A percentile compares a stretch with the other conserved stretches of the same genome.
Conservation (phyloP, 2,888 invertebrate genomes). For the Hypercompe scribonia region DNA sequence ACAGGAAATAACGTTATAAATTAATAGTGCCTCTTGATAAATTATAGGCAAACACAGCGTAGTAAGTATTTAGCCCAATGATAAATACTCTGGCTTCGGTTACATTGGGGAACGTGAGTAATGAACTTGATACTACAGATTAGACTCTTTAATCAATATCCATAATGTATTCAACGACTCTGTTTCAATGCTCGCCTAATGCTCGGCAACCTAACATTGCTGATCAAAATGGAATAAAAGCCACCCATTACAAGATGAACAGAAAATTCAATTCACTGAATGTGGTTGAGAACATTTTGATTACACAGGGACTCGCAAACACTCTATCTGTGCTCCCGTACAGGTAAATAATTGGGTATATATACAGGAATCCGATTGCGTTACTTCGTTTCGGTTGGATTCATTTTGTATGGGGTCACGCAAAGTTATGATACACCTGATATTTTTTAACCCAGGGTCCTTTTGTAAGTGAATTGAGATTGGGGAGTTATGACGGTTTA, state of each 20-base stretch:
- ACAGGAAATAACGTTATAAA: slow-evolving; percentile 25
- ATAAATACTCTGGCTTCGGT: slow-evolving; percentile 48
- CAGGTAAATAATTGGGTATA: slow-evolving; percentile 66
- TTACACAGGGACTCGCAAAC: slow-evolving; percentile 60
- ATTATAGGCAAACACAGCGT: slow-evolving; percentile 35
- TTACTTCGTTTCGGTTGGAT: slow-evolving; percentile 49
- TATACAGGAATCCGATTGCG: slow-evolving; percentile 56
- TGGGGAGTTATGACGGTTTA: background rate
- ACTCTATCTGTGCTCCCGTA: slow-evolving; percentile 51
- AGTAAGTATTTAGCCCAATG: slow-evolving; percentile 48
- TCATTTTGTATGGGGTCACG: slow-evolving; percentile 30
- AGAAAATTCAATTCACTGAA: slow-evolving; percentile 64
- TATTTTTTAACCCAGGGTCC: slow-evolving; percentile 8
- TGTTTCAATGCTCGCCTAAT: slow-evolving; percentile 52
- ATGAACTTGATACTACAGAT: slow-evolving; percentile 56
- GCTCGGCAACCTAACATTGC: slow-evolving; percentile 42
- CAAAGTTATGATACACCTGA: slow-evolving; percentile 32
- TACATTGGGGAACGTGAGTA: slow-evolving; percentile 51
- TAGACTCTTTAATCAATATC: slow-evolving; percentile 57
- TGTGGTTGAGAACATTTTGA: slow-evolving; percentile 66
- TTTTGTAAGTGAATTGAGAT: background rate
- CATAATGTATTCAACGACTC: slow-evolving; percentile 58
- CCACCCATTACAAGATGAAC: slow-evolving; percentile 66
- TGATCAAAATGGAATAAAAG: slow-evolving; percentile 56
- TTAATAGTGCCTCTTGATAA: slow-evolving; percentile 40